A percentile compares a stretch with the other conserved stretches of the same genome.
phyloP scores from a whole-genome alignment of 2,797 vertebrate species.

The Otolemur crassicaudatus region DNA sequence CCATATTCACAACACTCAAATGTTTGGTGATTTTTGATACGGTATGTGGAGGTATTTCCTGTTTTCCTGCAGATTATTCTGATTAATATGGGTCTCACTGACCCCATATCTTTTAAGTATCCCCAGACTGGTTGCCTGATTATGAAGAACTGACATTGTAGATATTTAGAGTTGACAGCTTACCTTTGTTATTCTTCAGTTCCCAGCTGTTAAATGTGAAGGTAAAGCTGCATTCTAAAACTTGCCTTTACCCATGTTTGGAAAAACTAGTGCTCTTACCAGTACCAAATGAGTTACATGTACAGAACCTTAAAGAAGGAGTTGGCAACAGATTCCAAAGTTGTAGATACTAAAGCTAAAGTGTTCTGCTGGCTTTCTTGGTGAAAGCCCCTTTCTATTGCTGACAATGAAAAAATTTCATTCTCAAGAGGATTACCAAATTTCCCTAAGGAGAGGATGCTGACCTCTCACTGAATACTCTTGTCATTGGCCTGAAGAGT shows the following conservation, averaged over 20 bases:
- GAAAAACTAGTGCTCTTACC: background rate
- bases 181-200: background rate
- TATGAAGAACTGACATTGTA: background rate
- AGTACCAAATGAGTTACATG: background rate
- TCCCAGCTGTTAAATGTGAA: background rate
- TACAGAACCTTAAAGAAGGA: background rate
- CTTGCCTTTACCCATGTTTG: background rate
- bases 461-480: background rate
- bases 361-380: conserved; percentile 1
- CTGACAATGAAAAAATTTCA: background rate
- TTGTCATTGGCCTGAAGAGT: background rate
- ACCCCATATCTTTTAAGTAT: background rate
- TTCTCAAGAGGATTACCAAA: background rate
- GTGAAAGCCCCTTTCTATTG: background rate
- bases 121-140: background rate
- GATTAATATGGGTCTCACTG: background rate
- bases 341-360: background rate
- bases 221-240: background rate
- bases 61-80: background rate
- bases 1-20: background rate
- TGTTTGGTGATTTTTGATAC: background rate
- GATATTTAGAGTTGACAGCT: background rate
- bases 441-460: background rate
- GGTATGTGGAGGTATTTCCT: background rate
- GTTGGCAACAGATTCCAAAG: background rate